Conservation (phyloP, 2,888 invertebrate species). For the Artemia sinica region DNA sequence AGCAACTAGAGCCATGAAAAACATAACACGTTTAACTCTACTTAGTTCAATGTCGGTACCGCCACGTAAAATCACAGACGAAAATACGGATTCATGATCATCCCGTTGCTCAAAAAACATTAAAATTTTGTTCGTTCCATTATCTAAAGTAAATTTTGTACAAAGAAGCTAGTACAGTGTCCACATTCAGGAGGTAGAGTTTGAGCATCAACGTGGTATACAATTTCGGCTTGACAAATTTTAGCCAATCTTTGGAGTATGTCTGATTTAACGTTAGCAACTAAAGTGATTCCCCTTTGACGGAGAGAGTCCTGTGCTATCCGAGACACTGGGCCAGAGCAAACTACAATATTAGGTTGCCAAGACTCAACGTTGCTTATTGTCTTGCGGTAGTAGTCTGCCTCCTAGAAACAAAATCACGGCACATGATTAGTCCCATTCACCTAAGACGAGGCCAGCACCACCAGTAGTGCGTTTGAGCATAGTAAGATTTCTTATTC, state of each 20-base stretch:
- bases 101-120: constrained; percentile 60
- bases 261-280: constrained; percentile 61
- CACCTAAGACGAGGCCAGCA: not conserved
- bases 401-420: constrained; percentile 41
- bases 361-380: constrained; percentile 67
- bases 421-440: constrained; percentile 7
- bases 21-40: constrained; percentile 62
- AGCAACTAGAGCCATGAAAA: constrained; percentile 58
- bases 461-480: not conserved
- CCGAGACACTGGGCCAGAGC: constrained; percentile 62
- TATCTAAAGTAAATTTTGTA: constrained; percentile 39
- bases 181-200: constrained; percentile 57
- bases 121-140: constrained; percentile 53
- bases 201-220: constrained; percentile 71
- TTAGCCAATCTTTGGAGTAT: constrained; percentile 61
- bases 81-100: constrained; percentile 68
- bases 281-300: constrained; percentile 61
- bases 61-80: constrained; percentile 72
- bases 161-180: constrained; percentile 61
- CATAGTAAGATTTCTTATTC: not conserved
- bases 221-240: constrained; percentile 63
- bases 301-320: constrained; percentile 72
- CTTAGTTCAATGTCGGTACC: constrained; percentile 49
- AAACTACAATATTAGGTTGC: constrained; percentile 69
- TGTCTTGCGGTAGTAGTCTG: constrained; percentile 64